Conservation (phyloP, 2,888 invertebrate species). For the Ennomos quercinarius region DNA sequence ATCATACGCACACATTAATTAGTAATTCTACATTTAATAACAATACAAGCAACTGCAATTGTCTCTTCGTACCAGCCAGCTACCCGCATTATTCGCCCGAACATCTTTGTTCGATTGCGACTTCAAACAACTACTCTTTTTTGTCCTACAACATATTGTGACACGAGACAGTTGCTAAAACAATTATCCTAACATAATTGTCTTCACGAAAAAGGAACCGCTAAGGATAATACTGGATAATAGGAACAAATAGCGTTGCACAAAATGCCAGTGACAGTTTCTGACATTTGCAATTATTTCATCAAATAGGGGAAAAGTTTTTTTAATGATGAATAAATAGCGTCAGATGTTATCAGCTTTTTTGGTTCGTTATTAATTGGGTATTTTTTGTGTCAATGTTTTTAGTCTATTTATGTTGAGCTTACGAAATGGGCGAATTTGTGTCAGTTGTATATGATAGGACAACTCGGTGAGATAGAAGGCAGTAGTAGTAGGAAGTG, state of each 20-base stretch:
- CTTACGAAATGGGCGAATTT: no score
- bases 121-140: slow-evolving; percentile 14
- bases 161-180: slow-evolving; percentile 31
- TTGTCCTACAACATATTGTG: slow-evolving; percentile 33
- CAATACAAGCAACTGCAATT: slow-evolving; percentile 9
- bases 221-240: slow-evolving; percentile 7
- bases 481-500: no score
- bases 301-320: slow-evolving; percentile 4
- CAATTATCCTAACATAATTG: slow-evolving; percentile 25
- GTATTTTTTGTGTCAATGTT: no score
- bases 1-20: slow-evolving; percentile 1
- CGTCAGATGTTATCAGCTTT: slow-evolving; percentile 4
- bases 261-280: slow-evolving; percentile 20
- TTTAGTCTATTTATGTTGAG: no score
- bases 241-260: slow-evolving; percentile 11
- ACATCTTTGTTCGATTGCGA: slow-evolving; percentile 18
- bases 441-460: no score
- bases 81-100: neutral
- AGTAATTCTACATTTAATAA: slow-evolving; percentile 1
- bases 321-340: neutral
- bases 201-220: slow-evolving; percentile 22
- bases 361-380: neutral
- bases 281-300: slow-evolving; percentile 18
- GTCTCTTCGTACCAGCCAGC: slow-evolving; percentile 4
- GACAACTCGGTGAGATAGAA: no score